These are phyloP conservation scores for Triops longicaudatus DNA, from an alignment of 1,140 invertebrate genomes.

Conservation along the genomic window DNA sequence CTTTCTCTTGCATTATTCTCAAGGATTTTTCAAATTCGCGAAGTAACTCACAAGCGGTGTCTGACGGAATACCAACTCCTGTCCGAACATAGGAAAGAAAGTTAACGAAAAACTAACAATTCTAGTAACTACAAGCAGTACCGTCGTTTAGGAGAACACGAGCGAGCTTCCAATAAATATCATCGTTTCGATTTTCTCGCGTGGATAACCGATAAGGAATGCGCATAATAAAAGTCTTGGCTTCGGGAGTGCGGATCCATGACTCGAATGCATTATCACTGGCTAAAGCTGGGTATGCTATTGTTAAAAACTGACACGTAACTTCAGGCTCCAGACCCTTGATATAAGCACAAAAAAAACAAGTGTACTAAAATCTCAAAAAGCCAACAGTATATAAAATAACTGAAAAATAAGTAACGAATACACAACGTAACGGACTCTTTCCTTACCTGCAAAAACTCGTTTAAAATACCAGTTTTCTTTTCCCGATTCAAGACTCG, in stretches of 20 bases:
- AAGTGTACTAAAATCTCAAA: neutral
- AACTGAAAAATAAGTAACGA: neutral
- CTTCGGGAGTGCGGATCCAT: neutral
- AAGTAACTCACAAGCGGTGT: neutral
- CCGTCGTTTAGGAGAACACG: neutral
- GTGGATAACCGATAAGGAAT: neutral
- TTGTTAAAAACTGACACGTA: neutral
- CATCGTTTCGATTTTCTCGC: neutral
- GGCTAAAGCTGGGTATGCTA: neutral
- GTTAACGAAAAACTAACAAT: neutral
- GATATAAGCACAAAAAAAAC: neutral
- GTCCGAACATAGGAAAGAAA: neutral
- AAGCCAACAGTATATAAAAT: neutral
- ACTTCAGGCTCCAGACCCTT: neutral
- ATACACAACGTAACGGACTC: neutral
- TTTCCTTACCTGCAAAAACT: neutral
- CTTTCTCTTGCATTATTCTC: neutral
- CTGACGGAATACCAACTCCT: slow-evolving; percentile 3
- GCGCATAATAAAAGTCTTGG: neutral
- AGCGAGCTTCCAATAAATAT: neutral
- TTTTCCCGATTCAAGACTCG: neutral
- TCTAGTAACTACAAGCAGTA: neutral
- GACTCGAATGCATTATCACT: neutral
- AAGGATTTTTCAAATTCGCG: neutral
- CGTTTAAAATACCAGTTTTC: neutral